phyloP scores from a whole-genome alignment of 2,888 invertebrate genomes.

The Dorcus hopei region DNA sequence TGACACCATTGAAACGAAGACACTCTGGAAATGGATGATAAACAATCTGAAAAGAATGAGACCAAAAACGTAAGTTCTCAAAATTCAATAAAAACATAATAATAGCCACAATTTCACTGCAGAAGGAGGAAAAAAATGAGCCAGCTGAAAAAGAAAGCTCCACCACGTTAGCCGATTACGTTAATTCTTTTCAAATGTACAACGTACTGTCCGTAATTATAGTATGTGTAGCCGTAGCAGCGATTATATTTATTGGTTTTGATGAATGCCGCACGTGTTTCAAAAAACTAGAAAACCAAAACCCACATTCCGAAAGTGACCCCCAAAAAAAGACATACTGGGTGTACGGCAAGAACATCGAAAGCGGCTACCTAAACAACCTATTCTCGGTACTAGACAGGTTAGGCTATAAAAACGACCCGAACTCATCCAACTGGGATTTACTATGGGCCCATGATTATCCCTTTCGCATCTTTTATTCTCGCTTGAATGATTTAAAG shows the following conservation, averaged over 20 bases:
- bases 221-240: constrained; percentile 8
- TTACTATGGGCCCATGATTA: constrained; percentile 94
- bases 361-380: constrained; percentile 72
- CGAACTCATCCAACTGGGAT: constrained; percentile 67
- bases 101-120: too few species aligned
- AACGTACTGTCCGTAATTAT: constrained; percentile 14
- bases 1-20: too few species aligned
- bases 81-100: too few species aligned
- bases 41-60: too few species aligned
- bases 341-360: constrained; percentile 50
- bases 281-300: background rate
- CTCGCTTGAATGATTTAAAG: constrained; percentile 58
- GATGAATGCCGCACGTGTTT: constrained; percentile 14
- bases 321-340: constrained; percentile 6
- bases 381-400: constrained; percentile 74
- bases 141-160: too few species aligned
- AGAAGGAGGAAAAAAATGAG: too few species aligned
- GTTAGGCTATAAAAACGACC: constrained; percentile 66
- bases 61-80: too few species aligned
- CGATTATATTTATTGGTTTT: constrained; percentile 13
- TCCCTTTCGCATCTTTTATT: constrained; percentile 67
- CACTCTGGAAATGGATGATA: too few species aligned
- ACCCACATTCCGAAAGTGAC: background rate
- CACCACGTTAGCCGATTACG: background rate
- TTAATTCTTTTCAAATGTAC: constrained; percentile 8